Conservation (phyloP, 1,140 invertebrate genomes). For the Lethrus apterus region DNA sequence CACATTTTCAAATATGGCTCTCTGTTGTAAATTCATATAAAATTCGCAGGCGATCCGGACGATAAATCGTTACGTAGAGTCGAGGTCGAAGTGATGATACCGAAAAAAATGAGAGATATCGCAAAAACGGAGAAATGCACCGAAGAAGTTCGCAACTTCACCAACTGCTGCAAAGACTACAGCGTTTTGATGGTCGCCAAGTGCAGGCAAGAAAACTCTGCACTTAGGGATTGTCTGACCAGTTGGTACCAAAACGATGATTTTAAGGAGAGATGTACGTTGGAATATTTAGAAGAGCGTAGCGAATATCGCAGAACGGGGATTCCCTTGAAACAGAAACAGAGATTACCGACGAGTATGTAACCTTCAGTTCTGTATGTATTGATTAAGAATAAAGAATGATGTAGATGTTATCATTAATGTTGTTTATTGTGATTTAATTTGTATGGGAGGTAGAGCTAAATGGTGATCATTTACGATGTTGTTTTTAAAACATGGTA, state of each 20-base stretch:
- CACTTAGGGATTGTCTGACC: slow-evolving; percentile 60
- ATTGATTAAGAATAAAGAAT: no score
- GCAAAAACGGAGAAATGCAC: slow-evolving; percentile 69
- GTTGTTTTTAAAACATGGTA: no score
- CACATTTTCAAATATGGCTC: not conserved
- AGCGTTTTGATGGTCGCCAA: slow-evolving; percentile 61
- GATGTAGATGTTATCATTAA: no score
- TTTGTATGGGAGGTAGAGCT: no score
- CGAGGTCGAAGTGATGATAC: slow-evolving; percentile 76
- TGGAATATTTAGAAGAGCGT: slow-evolving; percentile 75
- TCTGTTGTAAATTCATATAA: not conserved
- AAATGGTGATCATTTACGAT: no score
- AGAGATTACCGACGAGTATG: slow-evolving; percentile 29
- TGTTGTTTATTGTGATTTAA: no score
- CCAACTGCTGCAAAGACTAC: slow-evolving; percentile 64
- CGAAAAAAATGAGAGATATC: slow-evolving; percentile 75
- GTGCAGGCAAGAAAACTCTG: slow-evolving; percentile 64
- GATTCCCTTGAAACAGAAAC: slow-evolving; percentile 47
- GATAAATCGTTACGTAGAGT: slow-evolving; percentile 73
- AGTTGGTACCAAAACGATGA: slow-evolving; percentile 70
- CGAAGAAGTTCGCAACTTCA: slow-evolving; percentile 63
- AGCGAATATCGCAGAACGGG: slow-evolving; percentile 75
- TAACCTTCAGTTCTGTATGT: slow-evolving; percentile 10
- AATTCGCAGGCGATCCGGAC: slow-evolving; percentile 69
- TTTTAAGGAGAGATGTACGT: slow-evolving; percentile 63